Percentiles rank a stretch among this genome's conserved stretches.
Conservation (phyloP, 1,140 invertebrate species). For the Bombus soroeensis region DNA sequence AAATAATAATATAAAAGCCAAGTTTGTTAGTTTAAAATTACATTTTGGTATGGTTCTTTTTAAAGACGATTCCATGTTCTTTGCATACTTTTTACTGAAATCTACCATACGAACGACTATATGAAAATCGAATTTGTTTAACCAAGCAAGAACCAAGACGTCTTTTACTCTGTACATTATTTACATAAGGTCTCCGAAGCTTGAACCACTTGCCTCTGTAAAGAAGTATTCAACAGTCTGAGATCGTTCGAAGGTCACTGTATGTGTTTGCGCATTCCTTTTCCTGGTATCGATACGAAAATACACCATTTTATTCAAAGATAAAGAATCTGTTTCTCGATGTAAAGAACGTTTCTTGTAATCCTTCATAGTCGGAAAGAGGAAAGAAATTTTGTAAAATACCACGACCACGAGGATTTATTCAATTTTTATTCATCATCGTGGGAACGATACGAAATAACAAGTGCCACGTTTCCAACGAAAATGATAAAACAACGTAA, state of each 20-base stretch:
- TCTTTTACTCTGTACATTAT: neutral
- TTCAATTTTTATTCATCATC: too few species aligned
- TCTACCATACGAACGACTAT: too few species aligned
- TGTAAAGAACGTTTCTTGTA: neutral
- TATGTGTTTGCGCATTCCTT: constrained; percentile 2
- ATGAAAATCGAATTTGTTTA: neutral
- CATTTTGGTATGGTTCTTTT: too few species aligned
- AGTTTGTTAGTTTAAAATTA: too few species aligned
- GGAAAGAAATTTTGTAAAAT: neutral
- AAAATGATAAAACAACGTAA: neutral
- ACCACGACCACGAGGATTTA: neutral
- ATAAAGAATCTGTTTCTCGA: neutral
- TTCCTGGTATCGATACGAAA: neutral
- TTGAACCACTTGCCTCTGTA: neutral
- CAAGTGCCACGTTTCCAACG: neutral
- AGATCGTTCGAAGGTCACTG: neutral
- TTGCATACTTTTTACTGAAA: neutral
- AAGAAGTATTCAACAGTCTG: neutral
- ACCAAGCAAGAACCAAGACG: neutral
- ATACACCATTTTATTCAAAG: neutral
- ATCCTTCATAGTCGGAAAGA: neutral
- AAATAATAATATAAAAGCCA: too few species aligned
- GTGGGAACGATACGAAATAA: neutral
- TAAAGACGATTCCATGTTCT: neutral
- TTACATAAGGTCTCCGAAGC: neutral